Base-by-base conservation (phyloP, 2,888 invertebrate species). In the Notocelia uddmanniana region DNA sequence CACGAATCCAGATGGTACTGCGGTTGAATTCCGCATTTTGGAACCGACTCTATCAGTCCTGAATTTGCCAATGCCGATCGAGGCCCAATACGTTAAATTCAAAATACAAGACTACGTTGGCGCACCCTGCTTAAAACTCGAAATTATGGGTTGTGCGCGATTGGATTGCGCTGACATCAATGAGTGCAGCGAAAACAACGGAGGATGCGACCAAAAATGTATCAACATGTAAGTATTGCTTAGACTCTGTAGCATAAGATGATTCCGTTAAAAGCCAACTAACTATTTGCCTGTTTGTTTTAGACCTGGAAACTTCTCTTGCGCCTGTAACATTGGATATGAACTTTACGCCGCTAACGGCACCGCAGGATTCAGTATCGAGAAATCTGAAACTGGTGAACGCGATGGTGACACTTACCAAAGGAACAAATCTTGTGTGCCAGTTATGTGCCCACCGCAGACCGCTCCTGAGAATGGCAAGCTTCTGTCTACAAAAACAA, bases 171-270 rank as follows among this genome's bases (percentile, higher is more conserved):
- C 95, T 18, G 98, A 98, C 83, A 95, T 98, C 57, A 98, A 98
- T 82, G 98, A 98, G 85, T 98, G 98, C 84, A 95, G 95, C 57
- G 95, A 95, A 37, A 96, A 96, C 77, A 98, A 98, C 82, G 98
- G 98, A 15, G 98, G 98, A 18, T 98, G 98, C 87, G 97, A 98
- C 82, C 98, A 98, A 82, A 98, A 98, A 89, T 98, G 98, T 89
- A 94, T 98, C 55, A 98, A 98, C 84, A 95, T 93, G 95, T 95
- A 87, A 89, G 92, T 89, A 26, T 48, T 41, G 50, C n/a, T 55
- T n/a, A 59, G 34, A 3, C 21, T 41, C 19, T 23, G 6, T 34
- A 31, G 5, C 6, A 45, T n/a, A 45, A 15, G n/a, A 45, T 45
- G 15, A 45, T n/a, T n/a, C 8, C 15, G 5, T 6, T 45, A 45